Evolutionary conservation across 1,140 invertebrate species (phyloP).

Genomic region (Brachionus koreanus): DNA sequence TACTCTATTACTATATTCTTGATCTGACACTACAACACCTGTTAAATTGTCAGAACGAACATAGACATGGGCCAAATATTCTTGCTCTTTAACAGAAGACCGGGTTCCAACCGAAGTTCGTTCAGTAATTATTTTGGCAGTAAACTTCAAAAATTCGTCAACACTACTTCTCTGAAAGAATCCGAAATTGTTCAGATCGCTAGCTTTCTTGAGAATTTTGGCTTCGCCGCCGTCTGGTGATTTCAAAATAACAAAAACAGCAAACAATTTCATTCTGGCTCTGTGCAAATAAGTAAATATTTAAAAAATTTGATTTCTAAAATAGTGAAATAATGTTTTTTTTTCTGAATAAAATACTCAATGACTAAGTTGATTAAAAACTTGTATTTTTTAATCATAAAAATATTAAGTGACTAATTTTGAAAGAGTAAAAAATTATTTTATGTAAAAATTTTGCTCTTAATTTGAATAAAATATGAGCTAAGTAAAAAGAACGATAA

Average conservation of each 20-base stretch:
- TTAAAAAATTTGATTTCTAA: background rate
- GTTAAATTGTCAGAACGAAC: constrained; percentile 82
- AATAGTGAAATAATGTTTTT: too few species aligned
- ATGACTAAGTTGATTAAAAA: too few species aligned
- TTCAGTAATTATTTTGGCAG: constrained; percentile 89
- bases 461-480: background rate
- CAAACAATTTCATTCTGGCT: constrained; percentile 22
- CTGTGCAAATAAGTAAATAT: background rate
- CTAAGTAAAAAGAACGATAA: background rate
- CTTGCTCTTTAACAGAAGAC: constrained; percentile 67
- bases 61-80: constrained; percentile 78
- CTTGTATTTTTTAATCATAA: background rate
- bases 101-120: constrained; percentile 64
- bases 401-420: background rate
- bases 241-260: background rate
- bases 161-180: constrained; percentile 63
- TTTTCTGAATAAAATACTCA: too few species aligned
- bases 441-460: background rate
- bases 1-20: constrained; percentile 92
- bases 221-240: background rate
- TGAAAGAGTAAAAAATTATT: background rate
- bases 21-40: constrained; percentile 88
- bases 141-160: constrained; percentile 92
- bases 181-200: constrained; percentile 34
- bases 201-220: constrained; percentile 12